Evolutionary conservation across 2,888 invertebrate genomes (phyloP), one percentile per base, ranked within the genome.

Genomic region (Drosophila seclusa): DNA sequence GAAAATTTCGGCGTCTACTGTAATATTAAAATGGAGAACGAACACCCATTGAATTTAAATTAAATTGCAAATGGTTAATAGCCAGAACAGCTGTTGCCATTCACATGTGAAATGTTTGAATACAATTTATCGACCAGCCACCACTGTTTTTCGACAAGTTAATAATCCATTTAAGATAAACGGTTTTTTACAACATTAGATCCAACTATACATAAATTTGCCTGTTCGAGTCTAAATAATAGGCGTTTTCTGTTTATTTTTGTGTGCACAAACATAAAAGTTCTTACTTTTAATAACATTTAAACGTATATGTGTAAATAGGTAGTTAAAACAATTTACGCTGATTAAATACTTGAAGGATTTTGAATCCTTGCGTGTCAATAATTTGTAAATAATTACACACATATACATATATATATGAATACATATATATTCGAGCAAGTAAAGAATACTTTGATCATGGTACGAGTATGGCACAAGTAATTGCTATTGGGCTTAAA

Each of bases 381-480:
- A 59, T 64, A 42, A 69, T 57, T 55, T 42, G 48, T 61, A 58
- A 53, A 67, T 53, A 78, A 59, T 61, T 61, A 62, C 36, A 58
- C 32, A 45, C 40, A 48, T 42, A 42, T 11, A 42, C 6, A 21
- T 42, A 42, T 21, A 42, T 21, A 45, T 45, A 45, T 13, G 13
- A 21, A 45, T 45, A 21, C 13, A 45, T 16, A 16, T 40, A 60
- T 64, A 60, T 66, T 67, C 52, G 61, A 68, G 59, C 57, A 73
- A 49, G 34, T 65, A 31, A 21, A 38, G 13, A 73, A 36, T 61
- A 36, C 52, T 65, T 50, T 42, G 50, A 52, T 29, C 32, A 75
- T 87, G 87, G 76, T 78, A 84, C 73, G 27, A 45, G 11, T n/a
- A 57, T 63, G 76, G 53, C 70, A 66, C 40, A 55, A 36, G 5